Evolutionary conservation across 2,888 invertebrate genomes (phyloP).

Genomic region (Drosophila flavopinicola): DNA sequence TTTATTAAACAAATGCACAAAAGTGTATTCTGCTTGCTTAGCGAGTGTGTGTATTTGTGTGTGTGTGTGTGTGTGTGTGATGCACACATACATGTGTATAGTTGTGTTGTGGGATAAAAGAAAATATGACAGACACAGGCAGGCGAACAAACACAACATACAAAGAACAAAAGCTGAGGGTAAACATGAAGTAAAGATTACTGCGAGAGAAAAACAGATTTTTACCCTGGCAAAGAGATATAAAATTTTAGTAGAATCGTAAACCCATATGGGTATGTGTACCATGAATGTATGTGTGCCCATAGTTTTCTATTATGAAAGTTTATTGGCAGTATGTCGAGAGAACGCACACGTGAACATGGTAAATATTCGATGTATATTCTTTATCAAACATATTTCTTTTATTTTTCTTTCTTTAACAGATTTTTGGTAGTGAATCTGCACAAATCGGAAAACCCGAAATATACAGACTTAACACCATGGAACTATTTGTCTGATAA

Average conservation of each 20-base stretch:
- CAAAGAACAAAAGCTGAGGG: conserved; percentile 38
- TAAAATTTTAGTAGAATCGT: conserved; percentile 15
- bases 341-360: background rate
- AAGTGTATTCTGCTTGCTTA: conserved; percentile 61
- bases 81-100: too few species aligned
- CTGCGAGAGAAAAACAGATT: conserved; percentile 17
- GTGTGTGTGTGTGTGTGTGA: conserved; percentile 14
- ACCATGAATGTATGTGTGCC: background rate
- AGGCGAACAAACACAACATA: conserved; percentile 25
- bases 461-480: too few species aligned
- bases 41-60: conserved; percentile 17
- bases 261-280: conserved; percentile 9
- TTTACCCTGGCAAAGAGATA: background rate
- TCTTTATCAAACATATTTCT: background rate
- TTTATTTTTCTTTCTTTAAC: background rate
- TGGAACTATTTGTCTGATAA: too few species aligned
- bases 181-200: conserved; percentile 28
- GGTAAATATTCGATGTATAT: background rate
- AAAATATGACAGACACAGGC: conserved; percentile 31
- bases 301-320: conserved; percentile 7
- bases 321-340: background rate
- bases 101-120: conserved; percentile 30
- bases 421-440: background rate
- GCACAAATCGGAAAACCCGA: background rate
- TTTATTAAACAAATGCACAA: conserved; percentile 71